Evolutionary conservation across 1,140 invertebrate species (phyloP).

Genomic region (Neomicropteryx cornuta): DNA sequence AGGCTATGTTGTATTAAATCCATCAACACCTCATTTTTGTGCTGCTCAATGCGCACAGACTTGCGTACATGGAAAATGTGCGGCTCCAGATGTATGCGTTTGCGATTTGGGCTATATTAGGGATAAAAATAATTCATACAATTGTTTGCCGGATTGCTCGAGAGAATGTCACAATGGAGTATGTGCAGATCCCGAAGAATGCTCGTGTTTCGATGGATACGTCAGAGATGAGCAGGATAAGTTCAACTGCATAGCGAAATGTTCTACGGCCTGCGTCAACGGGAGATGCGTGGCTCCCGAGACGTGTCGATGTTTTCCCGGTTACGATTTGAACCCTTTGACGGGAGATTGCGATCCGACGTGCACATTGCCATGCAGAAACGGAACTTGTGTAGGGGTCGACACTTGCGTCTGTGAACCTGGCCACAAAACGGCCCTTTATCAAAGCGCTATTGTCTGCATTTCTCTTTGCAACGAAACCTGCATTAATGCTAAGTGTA

Average conservation of each 20-base stretch:
- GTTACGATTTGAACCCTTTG: constrained; percentile 22
- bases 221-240: constrained; percentile 12
- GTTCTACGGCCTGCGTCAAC: constrained; percentile 27
- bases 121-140: constrained; percentile 20
- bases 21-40: too few species aligned
- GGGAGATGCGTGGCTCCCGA: constrained; percentile 35
- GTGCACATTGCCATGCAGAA: constrained; percentile 25
- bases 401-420: too few species aligned
- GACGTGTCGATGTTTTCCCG: constrained; percentile 29
- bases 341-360: constrained; percentile 20
- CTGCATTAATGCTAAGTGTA: too few species aligned
- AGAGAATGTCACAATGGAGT: constrained; percentile 24
- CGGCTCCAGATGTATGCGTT: constrained; percentile 33
- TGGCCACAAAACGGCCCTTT: too few species aligned
- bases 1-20: too few species aligned
- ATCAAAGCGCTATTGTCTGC: too few species aligned
- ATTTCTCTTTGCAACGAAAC: too few species aligned
- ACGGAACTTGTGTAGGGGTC: constrained; percentile 24
- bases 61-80: constrained; percentile 38
- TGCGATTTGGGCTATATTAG: constrained; percentile 25
- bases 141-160: constrained; percentile 35
- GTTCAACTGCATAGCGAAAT: constrained; percentile 3
- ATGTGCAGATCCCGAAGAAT: constrained; percentile 30
- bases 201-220: constrained; percentile 25
- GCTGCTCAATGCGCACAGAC: constrained; percentile 26